phyloP scores from a whole-genome alignment of 2,113 vertebrate species.

The Uria lomvia region DNA sequence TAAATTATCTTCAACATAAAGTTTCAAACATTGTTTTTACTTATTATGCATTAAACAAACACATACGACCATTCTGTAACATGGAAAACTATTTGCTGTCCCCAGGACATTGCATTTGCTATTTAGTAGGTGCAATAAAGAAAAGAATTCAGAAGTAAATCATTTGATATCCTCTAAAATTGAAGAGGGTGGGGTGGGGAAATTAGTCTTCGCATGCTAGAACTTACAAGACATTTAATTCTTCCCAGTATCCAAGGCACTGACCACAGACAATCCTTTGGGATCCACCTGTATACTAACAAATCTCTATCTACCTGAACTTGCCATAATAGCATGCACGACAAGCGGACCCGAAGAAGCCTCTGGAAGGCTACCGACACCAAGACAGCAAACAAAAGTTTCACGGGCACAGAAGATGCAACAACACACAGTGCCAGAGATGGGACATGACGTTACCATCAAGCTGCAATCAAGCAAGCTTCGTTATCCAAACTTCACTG shows the following conservation, averaged over 20 bases:
- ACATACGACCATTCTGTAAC: not conserved
- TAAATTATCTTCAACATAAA: not conserved
- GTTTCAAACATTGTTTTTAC: not conserved
- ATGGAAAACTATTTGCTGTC: not conserved
- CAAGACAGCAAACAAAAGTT: not conserved
- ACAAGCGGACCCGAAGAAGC: not conserved
- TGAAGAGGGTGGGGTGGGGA: not conserved
- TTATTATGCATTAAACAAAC: not conserved
- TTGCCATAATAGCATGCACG: fast-evolving
- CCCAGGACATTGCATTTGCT: not conserved
- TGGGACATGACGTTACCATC: not conserved
- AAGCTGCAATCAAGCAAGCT: fast-evolving
- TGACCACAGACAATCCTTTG: not conserved
- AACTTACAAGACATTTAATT: not conserved
- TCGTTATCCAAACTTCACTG: fast-evolving
- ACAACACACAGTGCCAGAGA: not conserved
- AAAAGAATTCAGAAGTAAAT: not conserved
- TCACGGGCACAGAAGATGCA: fast-evolving
- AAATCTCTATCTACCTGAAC: not conserved
- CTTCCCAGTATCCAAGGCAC: not conserved
- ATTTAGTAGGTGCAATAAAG: not conserved
- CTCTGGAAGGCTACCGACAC: not conserved
- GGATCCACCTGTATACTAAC: not conserved
- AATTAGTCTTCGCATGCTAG: fast-evolving
- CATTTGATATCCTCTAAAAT: not conserved